phyloP scores from a whole-genome alignment of 2,888 invertebrate species.

The Cheilosia soror region DNA sequence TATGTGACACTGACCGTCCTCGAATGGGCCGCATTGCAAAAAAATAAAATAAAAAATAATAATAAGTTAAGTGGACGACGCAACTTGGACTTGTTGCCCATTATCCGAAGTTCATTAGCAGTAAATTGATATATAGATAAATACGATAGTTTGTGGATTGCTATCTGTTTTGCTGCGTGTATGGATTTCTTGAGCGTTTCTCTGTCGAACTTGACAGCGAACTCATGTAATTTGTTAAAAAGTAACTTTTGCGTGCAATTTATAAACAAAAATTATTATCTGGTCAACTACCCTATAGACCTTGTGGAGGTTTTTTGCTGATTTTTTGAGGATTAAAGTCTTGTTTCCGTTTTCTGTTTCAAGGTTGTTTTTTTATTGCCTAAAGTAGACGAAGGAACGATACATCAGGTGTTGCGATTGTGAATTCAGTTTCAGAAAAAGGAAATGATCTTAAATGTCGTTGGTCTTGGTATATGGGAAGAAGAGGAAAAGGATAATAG shows the following conservation, averaged over 20 bases:
- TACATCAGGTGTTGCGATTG: neutral
- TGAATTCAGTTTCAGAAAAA: slow-evolving; percentile 9
- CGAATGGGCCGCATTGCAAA: slow-evolving; percentile 31
- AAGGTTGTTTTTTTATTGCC: slow-evolving; percentile 27
- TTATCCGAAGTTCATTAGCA: slow-evolving; percentile 59
- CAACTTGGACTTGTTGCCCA: slow-evolving; percentile 35
- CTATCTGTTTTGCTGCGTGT: slow-evolving; percentile 2
- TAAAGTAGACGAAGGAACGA: slow-evolving; percentile 7
- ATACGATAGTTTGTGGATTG: slow-evolving; percentile 4
- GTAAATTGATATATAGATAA: slow-evolving; percentile 42
- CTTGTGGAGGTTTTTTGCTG: slow-evolving; percentile 48
- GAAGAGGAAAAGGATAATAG: slow-evolving; percentile 27
- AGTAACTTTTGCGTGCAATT: slow-evolving; percentile 36
- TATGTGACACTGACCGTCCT: slow-evolving; percentile 73
- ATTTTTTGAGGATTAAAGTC: slow-evolving; percentile 29
- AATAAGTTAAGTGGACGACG: slow-evolving; percentile 19
- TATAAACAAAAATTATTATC: slow-evolving; percentile 50
- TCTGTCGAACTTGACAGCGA: slow-evolving; percentile 42
- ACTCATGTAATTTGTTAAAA: slow-evolving; percentile 38
- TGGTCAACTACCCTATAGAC: slow-evolving; percentile 67
- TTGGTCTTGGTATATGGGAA: neutral
- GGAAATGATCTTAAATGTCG: slow-evolving; percentile 51
- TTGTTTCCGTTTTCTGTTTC: slow-evolving; percentile 39
- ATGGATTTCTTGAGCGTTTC: slow-evolving; percentile 3
- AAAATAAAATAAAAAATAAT: neutral